Evolutionary conservation across 1,140 invertebrate species (phyloP).

Genomic region (Macrocentrus cingulum): DNA sequence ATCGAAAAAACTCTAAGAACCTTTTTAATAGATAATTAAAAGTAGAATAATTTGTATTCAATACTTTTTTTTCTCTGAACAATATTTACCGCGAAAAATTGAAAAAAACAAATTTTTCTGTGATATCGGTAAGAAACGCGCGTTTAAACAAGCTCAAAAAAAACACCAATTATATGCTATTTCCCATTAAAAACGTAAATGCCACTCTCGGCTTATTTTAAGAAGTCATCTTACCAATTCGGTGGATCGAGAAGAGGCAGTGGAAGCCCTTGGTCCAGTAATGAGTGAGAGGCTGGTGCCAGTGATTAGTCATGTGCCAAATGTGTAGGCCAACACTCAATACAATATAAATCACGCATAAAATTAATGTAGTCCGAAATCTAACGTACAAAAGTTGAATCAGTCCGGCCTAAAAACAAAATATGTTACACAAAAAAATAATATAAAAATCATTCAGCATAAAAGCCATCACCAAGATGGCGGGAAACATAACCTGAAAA

Average conservation of each 20-base stretch:
- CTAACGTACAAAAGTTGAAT: conserved; percentile 67
- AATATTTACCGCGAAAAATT: no score
- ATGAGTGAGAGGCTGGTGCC: conserved; percentile 56
- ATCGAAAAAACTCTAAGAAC: no score
- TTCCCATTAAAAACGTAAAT: no score
- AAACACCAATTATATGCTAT: no score
- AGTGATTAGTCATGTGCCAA: conserved; percentile 62
- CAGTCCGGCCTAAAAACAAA: conserved; percentile 63
- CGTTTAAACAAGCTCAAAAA: no score
- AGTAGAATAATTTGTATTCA: no score
- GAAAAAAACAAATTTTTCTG: no score
- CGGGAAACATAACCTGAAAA: conserved; percentile 63
- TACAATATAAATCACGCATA: conserved; percentile 62
- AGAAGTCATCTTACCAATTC: conserved; percentile 59
- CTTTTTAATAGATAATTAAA: no score
- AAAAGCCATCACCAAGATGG: conserved; percentile 5
- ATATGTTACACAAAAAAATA: conserved; percentile 25
- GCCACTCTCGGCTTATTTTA: no score
- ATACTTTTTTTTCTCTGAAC: no score
- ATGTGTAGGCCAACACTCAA: conserved; percentile 63
- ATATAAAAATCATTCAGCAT: conserved; percentile 14
- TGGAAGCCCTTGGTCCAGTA: conserved; percentile 63
- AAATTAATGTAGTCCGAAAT: conserved; percentile 63
- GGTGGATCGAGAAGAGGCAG: conserved; percentile 62
- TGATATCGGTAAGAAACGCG: no score